Evolutionary conservation across 2,113 vertebrate species (phyloP).

Genomic region (Ciconia maguari): DNA sequence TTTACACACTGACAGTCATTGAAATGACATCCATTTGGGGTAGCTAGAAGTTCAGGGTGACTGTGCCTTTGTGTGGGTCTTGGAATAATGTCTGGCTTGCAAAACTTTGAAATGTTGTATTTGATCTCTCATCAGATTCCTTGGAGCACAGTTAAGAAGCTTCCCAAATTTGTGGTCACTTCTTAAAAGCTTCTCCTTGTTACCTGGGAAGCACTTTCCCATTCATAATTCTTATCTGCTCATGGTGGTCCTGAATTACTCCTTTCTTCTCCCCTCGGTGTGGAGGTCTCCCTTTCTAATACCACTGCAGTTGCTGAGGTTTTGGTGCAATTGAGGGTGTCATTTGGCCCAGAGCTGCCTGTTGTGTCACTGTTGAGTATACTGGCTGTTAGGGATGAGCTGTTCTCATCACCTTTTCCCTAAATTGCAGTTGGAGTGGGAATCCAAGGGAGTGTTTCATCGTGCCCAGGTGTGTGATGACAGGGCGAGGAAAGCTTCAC

Average conservation of each 20-base stretch:
- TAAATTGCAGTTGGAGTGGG: not conserved
- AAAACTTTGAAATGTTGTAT: not conserved
- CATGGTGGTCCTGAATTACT: not conserved
- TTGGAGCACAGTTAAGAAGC: not conserved
- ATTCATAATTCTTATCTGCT: not conserved
- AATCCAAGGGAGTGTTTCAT: not conserved
- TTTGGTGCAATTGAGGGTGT: not conserved
- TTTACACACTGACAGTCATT: not conserved
- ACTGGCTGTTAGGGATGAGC: not conserved
- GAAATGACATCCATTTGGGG: not conserved
- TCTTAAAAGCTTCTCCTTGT: not conserved
- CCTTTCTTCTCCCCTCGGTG: not conserved
- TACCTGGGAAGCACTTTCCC: not conserved
- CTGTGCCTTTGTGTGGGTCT: not conserved
- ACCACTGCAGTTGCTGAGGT: not conserved
- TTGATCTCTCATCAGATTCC: not conserved
- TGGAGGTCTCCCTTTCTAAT: not conserved
- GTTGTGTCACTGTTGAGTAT: not conserved
- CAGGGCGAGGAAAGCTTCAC: not conserved
- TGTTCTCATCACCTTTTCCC: not conserved
- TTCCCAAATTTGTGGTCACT: not conserved
- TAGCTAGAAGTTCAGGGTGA: not conserved
- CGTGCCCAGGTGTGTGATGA: not conserved
- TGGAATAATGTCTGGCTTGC: not conserved
- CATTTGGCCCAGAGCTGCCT: not conserved